A percentile compares a stretch with the other conserved stretches of the same genome.
Conservation (phyloP, 2,888 invertebrate species). For the Drosophila anomelani region DNA sequence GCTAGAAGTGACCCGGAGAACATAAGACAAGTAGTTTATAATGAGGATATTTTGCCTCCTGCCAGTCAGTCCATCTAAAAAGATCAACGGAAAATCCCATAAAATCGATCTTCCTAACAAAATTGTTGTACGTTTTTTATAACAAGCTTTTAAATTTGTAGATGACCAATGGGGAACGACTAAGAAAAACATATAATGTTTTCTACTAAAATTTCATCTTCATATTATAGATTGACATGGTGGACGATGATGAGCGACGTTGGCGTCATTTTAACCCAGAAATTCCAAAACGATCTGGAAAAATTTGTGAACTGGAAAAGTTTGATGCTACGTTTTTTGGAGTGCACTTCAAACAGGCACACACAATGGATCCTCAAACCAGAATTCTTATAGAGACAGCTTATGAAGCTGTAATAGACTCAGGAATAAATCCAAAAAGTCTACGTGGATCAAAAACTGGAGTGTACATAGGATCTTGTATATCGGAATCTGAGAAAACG, state of each 20-base stretch:
- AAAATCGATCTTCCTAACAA: too few species aligned
- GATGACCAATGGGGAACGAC: neutral
- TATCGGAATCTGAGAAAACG: conserved; percentile 90
- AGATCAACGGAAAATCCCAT: too few species aligned
- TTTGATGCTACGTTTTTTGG: conserved; percentile 92
- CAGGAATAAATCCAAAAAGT: conserved; percentile 88
- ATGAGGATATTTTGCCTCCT: too few species aligned
- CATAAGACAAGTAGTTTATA: too few species aligned
- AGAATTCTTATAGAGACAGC: conserved; percentile 91
- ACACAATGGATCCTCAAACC: conserved; percentile 92
- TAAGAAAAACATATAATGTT: neutral
- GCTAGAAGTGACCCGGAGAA: too few species aligned
- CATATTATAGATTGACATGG: conserved; percentile 89
- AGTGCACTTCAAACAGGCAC: conserved; percentile 90
- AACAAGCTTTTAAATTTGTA: too few species aligned
- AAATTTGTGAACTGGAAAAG: conserved; percentile 89
- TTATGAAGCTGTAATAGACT: conserved; percentile 92
- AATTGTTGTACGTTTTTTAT: too few species aligned
- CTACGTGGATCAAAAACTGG: conserved; percentile 89
- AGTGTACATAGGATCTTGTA: conserved; percentile 90
- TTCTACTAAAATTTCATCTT: neutral
- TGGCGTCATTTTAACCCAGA: conserved; percentile 91
- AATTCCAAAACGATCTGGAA: conserved; percentile 90
- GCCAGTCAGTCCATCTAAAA: too few species aligned
- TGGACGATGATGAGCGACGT: conserved; percentile 91